Base-by-base conservation (phyloP, 2,888 invertebrate species). In the Metallyticus violacea region DNA sequence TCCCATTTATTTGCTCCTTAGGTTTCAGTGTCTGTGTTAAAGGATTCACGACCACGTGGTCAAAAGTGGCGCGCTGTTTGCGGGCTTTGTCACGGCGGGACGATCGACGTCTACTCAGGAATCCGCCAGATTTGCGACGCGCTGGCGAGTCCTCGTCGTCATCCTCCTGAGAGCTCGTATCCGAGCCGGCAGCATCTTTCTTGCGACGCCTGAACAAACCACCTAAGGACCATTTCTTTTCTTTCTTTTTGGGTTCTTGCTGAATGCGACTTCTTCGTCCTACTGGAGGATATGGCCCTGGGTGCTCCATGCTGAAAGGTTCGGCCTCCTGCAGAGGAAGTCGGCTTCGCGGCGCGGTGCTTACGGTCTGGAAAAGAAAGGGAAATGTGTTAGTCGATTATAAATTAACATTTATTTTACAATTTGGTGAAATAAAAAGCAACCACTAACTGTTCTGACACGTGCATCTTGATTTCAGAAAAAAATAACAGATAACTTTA, bases 171-270 rank as follows among this genome's bases (percentile, higher is more conserved):
- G 93, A 94, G 25, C 94, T 86, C 27, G 93, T 93, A 15, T 93
- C 94, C 81, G 93, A 93, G 89, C 94, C 94, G 81, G 94, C 93
- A 88, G 94, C 94, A 89, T 95, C 95, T 91, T 96, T 96, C 91
- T 96, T 96, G 90, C 95, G 93, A 81, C 91, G 89, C 88, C 96
- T 93, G 90, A 97, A 96, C 3, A 97, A 93, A 89, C 95, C 96
- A 7, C 97, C 96, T 79, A 97, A 94, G 7, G 96, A 96, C 97
- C 97, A 97, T 91, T 96, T 96, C 90, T 94, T 94, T 89, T 92
- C 93, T 89, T 95, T 95, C 89, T 95, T 95, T 88, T 93, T 93
- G 88, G 90, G 90, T 89, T 92, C 91, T 91, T 93, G 93, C 89
- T 89, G 89, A 15, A 40, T 82, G 29, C 78, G 78, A 22, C 81